A percentile compares a stretch with the other conserved stretches of the same genome.
Conservation (phyloP, 2,888 invertebrate species). For the Eupithecia subumbrata region DNA sequence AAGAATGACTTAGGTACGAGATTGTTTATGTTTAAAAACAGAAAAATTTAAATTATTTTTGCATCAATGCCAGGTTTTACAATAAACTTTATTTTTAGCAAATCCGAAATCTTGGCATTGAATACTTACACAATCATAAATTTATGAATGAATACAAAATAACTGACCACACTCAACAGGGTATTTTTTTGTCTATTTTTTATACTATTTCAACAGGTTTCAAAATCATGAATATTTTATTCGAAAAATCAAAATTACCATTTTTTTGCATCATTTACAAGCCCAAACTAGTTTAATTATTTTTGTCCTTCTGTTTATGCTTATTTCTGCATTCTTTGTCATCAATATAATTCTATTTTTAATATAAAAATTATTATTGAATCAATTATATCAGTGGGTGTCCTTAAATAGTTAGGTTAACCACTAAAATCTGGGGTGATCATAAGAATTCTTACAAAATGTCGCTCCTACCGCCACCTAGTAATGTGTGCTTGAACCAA, state of each 20-base stretch:
- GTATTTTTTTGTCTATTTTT: conserved; percentile 18
- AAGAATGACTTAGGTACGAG: too few relatives aligned
- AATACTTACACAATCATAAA: neutral
- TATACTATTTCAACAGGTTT: conserved; percentile 18
- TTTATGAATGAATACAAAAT: neutral
- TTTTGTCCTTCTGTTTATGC: conserved; percentile 12
- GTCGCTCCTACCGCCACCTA: conserved; percentile 58
- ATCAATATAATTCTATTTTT: neutral
- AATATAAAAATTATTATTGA: neutral
- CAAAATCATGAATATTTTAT: conserved; percentile 2
- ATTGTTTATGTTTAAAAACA: neutral
- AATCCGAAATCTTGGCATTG: neutral
- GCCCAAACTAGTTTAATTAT: conserved; percentile 10
- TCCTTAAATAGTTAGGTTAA: neutral
- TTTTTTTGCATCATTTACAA: conserved; percentile 4
- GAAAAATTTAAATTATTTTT: neutral
- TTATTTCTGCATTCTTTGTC: conserved; percentile 6
- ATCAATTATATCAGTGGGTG: neutral
- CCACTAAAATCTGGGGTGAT: neutral
- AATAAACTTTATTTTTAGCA: neutral
- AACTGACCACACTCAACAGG: conserved; percentile 19
- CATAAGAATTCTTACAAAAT: neutral
- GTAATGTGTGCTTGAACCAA: conserved; percentile 51
- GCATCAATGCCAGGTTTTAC: neutral
- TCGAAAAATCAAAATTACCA: conserved; percentile 4